Evolutionary conservation across 2,113 vertebrate species (phyloP).

Genomic region (Todiramphus chloris): DNA sequence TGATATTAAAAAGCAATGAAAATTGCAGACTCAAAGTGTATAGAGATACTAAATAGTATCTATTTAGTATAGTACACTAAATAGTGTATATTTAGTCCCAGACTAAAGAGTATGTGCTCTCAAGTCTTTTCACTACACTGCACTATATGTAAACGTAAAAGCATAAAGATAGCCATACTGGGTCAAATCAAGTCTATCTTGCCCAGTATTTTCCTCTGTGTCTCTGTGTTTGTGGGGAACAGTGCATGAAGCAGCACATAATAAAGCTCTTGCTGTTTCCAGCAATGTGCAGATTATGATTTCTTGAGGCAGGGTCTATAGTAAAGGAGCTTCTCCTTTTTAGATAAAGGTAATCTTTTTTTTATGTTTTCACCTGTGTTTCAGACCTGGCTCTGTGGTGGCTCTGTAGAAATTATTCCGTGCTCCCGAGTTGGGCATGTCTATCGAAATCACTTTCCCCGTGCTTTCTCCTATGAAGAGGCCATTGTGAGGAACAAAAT

Average conservation of each 20-base stretch:
- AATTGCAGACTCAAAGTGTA: background rate
- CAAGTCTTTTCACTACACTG: background rate
- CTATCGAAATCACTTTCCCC: constrained; percentile 59
- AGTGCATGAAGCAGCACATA: background rate
- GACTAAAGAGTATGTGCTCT: background rate
- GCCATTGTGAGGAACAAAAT: constrained; percentile 82
- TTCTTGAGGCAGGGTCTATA: background rate
- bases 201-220: background rate
- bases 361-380: background rate
- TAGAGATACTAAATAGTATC: too few relatives aligned
- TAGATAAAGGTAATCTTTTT: background rate
- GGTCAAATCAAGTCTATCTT: background rate
- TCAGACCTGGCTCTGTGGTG: constrained; percentile 91
- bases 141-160: background rate
- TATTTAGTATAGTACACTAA: too few relatives aligned
- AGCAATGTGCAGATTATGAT: background rate
- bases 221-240: background rate
- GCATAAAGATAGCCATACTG: background rate
- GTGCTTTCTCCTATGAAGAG: constrained; percentile 70
- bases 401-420: constrained; percentile 87
- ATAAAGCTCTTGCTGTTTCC: background rate
- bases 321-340: background rate
- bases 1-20: background rate
- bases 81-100: too few relatives aligned
- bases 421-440: constrained; percentile 88